Evolutionary conservation across 2,797 vertebrate species (phyloP), one percentile per base, ranked within the genome.

Genomic region (Brachyalestes nurse): DNA sequence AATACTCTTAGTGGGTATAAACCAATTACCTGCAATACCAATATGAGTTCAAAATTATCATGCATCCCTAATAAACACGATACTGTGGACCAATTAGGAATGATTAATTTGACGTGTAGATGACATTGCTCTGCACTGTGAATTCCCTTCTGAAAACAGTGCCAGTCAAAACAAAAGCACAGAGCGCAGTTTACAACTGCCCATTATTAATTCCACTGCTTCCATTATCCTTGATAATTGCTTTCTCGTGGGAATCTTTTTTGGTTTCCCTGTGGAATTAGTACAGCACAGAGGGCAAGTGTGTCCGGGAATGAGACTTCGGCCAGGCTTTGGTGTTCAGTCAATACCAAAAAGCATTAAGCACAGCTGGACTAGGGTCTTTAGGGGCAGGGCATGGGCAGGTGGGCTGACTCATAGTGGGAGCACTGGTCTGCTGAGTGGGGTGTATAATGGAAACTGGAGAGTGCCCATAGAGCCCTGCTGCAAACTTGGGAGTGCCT

Each of bases 151-250:
- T 45, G 81, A 74, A 78, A 70, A 71, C 62, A 78, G 73, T 78
- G 75, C 42, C 60, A 74, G 79, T 64, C 75, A 79, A 81, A 82
- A 80, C 76, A 84, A 72, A 58, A n/a, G n/a, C 51, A 78, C 28
- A 75, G 40, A 72, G 40, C 58, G 65, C 77, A 80, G 40, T 85
- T 80, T 82, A 72, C 67, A 65, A 78, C 66, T 81, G 62, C 17
- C 76, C 62, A 73, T 74, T 72, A 72, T 82, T 61, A 80, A 66
- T 80, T 82, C 72, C 79, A 70, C 28, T 49, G 69, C 76, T 53
- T 78, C 83, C 65, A 88, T 88, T 80, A 83, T 88, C 67, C 64
- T 70, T 76, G 70, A 79, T 84, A 81, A 83, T 69, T 74, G 58
- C 58, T 58, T 84, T 84, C 86, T 84, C 84, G 40, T 84, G 84